These are phyloP conservation scores for Colinus virginianus DNA, from an alignment of 2,113 vertebrate species.

Conservation along the genomic window DNA sequence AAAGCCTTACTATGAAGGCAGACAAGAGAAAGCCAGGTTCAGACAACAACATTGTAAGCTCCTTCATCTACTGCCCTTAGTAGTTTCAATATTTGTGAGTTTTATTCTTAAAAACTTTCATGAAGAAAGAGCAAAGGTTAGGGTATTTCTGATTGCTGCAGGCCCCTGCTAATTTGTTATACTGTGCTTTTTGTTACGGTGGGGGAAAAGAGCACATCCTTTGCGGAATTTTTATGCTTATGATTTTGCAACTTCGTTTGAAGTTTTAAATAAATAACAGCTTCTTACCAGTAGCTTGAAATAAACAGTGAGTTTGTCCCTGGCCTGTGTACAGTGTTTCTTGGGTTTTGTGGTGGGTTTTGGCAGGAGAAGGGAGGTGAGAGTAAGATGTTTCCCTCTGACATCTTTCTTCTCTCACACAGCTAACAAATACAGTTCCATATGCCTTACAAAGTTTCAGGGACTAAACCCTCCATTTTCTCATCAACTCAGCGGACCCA, in stretches of 20 bases:
- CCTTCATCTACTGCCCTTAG: not conserved
- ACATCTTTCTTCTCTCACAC: not conserved
- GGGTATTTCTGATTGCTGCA: not conserved
- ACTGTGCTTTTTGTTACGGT: not conserved
- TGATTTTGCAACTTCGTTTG: slow-evolving; percentile 47
- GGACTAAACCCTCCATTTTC: not conserved
- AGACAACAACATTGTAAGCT: not conserved
- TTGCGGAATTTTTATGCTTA: not conserved
- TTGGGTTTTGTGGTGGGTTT: slow-evolving; percentile 9
- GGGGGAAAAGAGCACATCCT: slow-evolving; percentile 4
- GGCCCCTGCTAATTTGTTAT: slow-evolving; percentile 29
- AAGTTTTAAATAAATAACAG: slow-evolving; percentile 45
- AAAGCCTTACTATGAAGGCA: not conserved
- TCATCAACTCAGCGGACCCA: not conserved
- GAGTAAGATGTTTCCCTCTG: not conserved
- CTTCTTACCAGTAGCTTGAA: slow-evolving; percentile 54
- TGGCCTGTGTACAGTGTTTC: not conserved
- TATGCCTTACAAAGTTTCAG: not conserved
- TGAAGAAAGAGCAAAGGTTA: slow-evolving; percentile 42
- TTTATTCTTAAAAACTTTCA: slow-evolving; percentile 45
- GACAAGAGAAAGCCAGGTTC: not conserved
- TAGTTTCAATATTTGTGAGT: not conserved
- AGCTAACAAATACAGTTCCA: not conserved
- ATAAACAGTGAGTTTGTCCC: slow-evolving; percentile 8
- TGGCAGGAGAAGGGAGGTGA: not conserved